Conservation (phyloP, 2,797 vertebrate species). For the Sebastes baramenuke region DNA sequence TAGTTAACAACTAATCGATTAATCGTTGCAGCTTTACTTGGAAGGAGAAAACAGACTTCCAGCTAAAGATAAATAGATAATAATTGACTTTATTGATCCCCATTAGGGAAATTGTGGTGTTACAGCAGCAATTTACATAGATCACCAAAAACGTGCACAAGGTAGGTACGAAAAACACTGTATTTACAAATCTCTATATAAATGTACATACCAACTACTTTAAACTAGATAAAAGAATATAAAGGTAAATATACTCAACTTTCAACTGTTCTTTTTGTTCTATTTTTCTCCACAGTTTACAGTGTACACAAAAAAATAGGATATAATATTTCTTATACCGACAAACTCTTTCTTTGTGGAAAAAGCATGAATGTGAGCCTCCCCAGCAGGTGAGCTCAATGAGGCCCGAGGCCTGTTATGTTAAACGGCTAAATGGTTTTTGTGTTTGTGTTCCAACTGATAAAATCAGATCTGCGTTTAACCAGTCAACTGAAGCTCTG, state of each 20-base stretch:
- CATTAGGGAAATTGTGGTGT: too few relatives aligned
- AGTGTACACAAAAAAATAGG: background rate
- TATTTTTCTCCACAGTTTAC: background rate
- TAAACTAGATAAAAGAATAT: too few relatives aligned
- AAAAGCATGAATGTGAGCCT: background rate
- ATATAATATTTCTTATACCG: background rate
- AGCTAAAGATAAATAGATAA: background rate
- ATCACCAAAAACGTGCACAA: too few relatives aligned
- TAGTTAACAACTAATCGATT: too few relatives aligned
- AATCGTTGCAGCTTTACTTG: background rate
- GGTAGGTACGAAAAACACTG: too few relatives aligned
- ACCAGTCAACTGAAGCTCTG: constrained; percentile 57
- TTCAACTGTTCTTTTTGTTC: background rate
- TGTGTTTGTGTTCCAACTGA: constrained; percentile 69
- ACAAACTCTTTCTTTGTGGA: background rate
- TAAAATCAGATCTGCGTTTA: constrained; percentile 68
- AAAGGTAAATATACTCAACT: background rate
- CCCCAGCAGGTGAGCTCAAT: background rate
- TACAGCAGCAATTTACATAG: too few relatives aligned
- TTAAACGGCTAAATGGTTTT: constrained; percentile 60
- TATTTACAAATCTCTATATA: too few relatives aligned
- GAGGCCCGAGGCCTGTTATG: constrained; percentile 30
- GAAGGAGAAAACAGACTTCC: background rate
- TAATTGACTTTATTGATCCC: too few relatives aligned
- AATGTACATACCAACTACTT: too few relatives aligned